A percentile compares a stretch with the other conserved stretches of the same genome.
phyloP scores from a whole-genome alignment of 2,113 vertebrate genomes.

The Antechinus stuartii region DNA sequence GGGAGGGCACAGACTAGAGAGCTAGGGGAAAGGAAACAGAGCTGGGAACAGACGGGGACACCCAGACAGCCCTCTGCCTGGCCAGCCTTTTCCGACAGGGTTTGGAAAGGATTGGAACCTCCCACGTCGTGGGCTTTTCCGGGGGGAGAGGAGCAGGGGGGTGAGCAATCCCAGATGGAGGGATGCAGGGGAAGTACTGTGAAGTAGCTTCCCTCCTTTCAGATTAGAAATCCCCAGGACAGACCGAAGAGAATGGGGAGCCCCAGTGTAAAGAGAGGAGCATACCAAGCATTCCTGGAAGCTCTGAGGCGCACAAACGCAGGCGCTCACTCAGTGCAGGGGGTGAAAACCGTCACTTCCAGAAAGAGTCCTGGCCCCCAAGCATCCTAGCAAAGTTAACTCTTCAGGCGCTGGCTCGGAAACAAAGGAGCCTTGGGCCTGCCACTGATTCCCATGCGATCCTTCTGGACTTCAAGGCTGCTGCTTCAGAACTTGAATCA shows the following conservation, averaged over 20 bases:
- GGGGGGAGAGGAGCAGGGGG: no score
- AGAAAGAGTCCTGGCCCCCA: not conserved
- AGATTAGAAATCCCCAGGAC: not conserved
- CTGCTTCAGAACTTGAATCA: not conserved
- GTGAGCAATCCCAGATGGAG: not conserved
- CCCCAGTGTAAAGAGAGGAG: not conserved
- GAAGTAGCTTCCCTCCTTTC: not conserved
- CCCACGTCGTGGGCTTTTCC: not conserved
- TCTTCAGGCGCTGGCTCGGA: not conserved
- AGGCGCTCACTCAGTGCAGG: not conserved
- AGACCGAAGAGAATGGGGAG: accelerated
- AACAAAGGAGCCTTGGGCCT: not conserved
- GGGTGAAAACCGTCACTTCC: not conserved
- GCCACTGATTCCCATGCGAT: not conserved
- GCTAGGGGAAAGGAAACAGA: not conserved
- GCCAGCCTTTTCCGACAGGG: constrained; percentile 25
- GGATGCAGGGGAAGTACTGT: not conserved
- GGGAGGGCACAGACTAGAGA: not conserved
- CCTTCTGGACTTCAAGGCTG: not conserved
- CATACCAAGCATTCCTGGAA: constrained; percentile 6
- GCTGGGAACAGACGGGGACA: not conserved
- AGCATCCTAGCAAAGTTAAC: not conserved
- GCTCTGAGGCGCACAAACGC: not conserved
- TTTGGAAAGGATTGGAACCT: not conserved
- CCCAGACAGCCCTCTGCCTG: not conserved